Evolutionary conservation across 1,140 invertebrate species (phyloP), one percentile per base, ranked within the genome.

Genomic region (Spodoptera litura): DNA sequence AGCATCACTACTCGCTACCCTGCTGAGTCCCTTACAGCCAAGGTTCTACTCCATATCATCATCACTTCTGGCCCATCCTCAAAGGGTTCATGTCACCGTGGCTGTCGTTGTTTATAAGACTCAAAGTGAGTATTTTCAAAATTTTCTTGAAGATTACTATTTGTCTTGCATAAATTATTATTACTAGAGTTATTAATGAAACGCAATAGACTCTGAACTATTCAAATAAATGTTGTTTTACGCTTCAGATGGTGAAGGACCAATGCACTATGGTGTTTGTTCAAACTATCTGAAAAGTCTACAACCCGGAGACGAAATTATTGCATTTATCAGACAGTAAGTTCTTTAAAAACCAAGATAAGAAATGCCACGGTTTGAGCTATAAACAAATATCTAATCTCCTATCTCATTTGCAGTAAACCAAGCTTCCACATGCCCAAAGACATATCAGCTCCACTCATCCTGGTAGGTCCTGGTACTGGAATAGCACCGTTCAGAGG

Each of bases 11-110:
- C 94, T 99, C 0, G 95, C 98, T 51, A 97, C 97, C 0, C 96
- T 99, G 86, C 94, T 99, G 4, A 98, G 97, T 0, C 95, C 97
- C 0, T 91, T 99, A 13, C 98, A 99, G 91, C 98, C 98, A 2
- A 95, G 99, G 87, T 99, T 98, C 94, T 99, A 99, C 92, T 98
- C 98, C 55, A 99, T 99, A 81, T 99, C 98, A 13, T 99, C 98
- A 0, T 98, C 98, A 6, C 97, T 97, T 0, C 85, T 96, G 1
- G 95, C 96, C 5, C 96, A 97, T 78, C 95, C 95, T 0, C 96
- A 96, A 49, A 96, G 97, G 91, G 96, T 99, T n/a, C 98, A 99
- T 90, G 91, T 99, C 3, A 99, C 99, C 0, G 98, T 99, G 31
- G 98, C 98, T 66, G 97, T 99, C 2, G 98, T 99, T 2, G 96